Base-by-base conservation (phyloP, 2,888 invertebrate species). In the Drosophila differens region DNA sequence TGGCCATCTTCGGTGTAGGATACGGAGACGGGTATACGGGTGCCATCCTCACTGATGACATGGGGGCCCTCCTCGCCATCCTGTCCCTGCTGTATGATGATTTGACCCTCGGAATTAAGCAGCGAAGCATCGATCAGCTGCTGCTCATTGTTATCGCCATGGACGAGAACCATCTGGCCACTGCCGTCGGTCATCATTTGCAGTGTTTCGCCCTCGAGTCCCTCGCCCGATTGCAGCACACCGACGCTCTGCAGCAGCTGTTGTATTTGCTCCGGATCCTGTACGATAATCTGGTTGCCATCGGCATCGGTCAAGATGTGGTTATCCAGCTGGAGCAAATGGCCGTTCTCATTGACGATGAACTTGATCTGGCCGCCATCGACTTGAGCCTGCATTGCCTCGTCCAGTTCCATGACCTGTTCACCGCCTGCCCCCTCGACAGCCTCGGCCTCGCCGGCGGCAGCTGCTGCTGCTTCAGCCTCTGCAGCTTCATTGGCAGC, bases 131-230 rank as follows among this genome's bases (percentile, higher is more conserved):
- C 94, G 51, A 94, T 94, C 6, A 94, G 76, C 79, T 94, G 94
- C 22, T 93, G 92, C 72, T 94, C 94, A 81, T 93, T 93, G 80
- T 93, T 93, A 66, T 93, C 93, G 44, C 93, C 93, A 72, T 93
- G 93, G 22, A 94, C 94, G 30, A 94, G 92, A 6, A 94, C 93
- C 91, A 94, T 94, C 82, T 94, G 94, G 44, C 93, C 93, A 72
- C 91, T 93, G 75, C 92, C 93, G 51, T 94, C 94, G 47, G 93
- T 93, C 87, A 94, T 93, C 93, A 94, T 94, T 86, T 94, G 94
- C 4, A 94, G 79, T 7, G 93, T 93, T 79, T 94, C 94, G 44
- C 93, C 94, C 62, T 93, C 93, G 1, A 94, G 78, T 16, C 93
- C 92, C 33, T 94, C 94, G 33, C 93, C 93, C 16, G 93, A 91